Evolutionary conservation across 2,113 vertebrate species (phyloP).

Genomic region (Sturnus vulgaris): DNA sequence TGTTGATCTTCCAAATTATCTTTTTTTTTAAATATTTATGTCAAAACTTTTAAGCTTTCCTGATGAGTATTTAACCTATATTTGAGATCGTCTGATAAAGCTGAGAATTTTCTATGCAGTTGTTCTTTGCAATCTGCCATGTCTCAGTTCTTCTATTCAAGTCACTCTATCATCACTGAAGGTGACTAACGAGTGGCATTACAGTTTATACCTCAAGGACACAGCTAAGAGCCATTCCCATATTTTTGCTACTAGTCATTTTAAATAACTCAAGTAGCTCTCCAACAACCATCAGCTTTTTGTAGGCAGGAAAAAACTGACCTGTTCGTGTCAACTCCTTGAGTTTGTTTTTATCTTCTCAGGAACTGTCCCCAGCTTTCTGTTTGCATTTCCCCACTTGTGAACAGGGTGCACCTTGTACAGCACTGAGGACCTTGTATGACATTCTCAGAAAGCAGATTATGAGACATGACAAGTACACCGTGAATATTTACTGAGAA

Average conservation of each 20-base stretch:
- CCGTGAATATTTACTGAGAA: not conserved
- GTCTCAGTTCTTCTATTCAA: not conserved
- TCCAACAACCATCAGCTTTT: not conserved
- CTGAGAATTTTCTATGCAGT: not conserved
- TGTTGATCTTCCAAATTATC: not conserved
- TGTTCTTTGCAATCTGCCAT: not conserved
- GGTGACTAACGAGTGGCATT: not conserved
- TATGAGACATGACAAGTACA: not conserved
- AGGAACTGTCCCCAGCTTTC: not conserved
- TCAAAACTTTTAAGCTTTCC: not conserved
- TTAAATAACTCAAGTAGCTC: not conserved
- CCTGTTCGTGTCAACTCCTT: not conserved
- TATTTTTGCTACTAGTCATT: not conserved
- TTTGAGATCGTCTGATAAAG: not conserved
- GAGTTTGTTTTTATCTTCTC: not conserved
- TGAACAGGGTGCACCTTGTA: not conserved
- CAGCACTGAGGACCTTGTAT: not conserved
- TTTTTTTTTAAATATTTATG: not conserved
- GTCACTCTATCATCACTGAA: not conserved
- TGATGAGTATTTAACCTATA: not conserved
- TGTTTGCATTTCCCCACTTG: not conserved
- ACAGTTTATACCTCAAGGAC: not conserved
- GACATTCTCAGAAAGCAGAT: not conserved
- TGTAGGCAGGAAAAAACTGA: not conserved
- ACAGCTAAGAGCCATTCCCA: not conserved